A percentile compares a stretch with the other conserved stretches of the same genome.
phyloP scores from a whole-genome alignment of 23 tunicate genomes.

The Styela clava region DNA sequence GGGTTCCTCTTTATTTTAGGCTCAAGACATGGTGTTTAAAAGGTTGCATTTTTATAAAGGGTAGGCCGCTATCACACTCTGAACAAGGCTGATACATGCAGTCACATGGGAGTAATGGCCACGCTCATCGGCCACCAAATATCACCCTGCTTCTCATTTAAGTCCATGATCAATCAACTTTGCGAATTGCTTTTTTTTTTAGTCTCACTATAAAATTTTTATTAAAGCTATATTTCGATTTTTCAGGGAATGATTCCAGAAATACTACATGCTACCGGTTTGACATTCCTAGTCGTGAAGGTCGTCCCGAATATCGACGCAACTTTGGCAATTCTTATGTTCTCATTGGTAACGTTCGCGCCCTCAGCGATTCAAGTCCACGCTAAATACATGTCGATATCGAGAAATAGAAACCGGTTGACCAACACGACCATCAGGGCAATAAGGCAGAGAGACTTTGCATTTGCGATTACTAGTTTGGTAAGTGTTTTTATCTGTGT shows the following conservation, averaged over 20 bases:
- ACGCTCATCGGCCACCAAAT: too few species aligned
- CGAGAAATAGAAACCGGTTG: neutral
- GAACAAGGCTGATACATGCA: too few species aligned
- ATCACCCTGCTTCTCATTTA: too few species aligned
- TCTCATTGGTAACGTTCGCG: constrained; percentile 54
- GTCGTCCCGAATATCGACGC: constrained; percentile 76
- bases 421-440: neutral
- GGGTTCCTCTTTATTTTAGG: too few species aligned
- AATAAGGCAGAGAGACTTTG: constrained; percentile 17
- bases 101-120: too few species aligned
- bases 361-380: constrained; percentile 52
- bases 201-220: too few species aligned
- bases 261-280: constrained; percentile 55
- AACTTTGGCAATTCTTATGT: constrained; percentile 30
- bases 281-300: constrained; percentile 48
- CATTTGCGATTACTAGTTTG: constrained; percentile 28
- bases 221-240: too few species aligned
- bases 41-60: too few species aligned
- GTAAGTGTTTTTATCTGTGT: constrained; percentile 24
- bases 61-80: too few species aligned
- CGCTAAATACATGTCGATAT: constrained; percentile 37
- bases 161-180: too few species aligned
- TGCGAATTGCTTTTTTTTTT: constrained; percentile 9
- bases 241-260: constrained; percentile 75
- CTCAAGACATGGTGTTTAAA: too few species aligned